These are phyloP conservation scores for Tenthredo scrophulariae DNA, from an alignment of 2,888 invertebrate genomes.

Conservation along the genomic window DNA sequence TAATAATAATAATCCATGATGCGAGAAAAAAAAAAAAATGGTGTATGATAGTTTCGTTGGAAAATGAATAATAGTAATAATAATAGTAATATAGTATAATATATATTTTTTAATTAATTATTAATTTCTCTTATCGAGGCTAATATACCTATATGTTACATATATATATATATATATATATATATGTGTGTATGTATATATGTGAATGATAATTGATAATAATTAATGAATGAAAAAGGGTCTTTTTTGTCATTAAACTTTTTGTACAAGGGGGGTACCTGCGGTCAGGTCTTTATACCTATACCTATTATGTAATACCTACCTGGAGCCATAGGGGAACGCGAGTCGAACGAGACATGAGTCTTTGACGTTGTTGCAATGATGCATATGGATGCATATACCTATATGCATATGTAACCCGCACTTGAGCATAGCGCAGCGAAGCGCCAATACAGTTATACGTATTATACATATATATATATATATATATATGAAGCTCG, in stretches of 20 bases:
- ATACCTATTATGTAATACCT: too few relatives aligned
- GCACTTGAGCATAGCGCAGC: too few relatives aligned
- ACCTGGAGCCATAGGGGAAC: neutral
- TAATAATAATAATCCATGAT: neutral
- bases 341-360: neutral
- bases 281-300: too few relatives aligned
- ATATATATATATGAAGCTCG: neutral
- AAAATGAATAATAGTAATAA: slow-evolving; percentile 23
- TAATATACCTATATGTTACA: slow-evolving; percentile 1
- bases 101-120: slow-evolving; percentile 41
- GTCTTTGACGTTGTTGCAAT: too few relatives aligned
- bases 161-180: neutral
- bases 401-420: neutral
- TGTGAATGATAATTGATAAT: neutral
- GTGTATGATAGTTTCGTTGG: slow-evolving; percentile 31
- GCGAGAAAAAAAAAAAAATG: neutral
- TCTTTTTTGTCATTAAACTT: slow-evolving; percentile 20
- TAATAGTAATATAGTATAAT: neutral
- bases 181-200: too few relatives aligned
- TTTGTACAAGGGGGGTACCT: neutral
- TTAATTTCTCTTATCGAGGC: slow-evolving; percentile 32
- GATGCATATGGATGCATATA: neutral
- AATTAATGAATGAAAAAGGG: slow-evolving; percentile 18
- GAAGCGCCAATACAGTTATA: neutral
- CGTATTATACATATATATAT: neutral